Conservation (phyloP, 2,797 vertebrate species). For the Siniperca undulata region DNA sequence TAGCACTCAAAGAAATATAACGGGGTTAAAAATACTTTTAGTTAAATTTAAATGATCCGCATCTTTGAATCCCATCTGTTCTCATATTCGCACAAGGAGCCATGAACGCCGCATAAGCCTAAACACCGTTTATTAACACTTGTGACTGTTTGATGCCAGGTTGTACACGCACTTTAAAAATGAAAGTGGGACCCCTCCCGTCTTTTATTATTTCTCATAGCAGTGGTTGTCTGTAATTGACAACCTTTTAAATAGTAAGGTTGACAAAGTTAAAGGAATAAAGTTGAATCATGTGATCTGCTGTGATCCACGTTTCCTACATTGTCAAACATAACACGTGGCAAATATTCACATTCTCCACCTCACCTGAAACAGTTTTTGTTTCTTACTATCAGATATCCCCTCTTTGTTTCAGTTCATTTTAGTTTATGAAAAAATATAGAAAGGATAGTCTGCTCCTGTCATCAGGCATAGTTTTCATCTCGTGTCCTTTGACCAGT, state of each 20-base stretch:
- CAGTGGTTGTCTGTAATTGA: not conserved
- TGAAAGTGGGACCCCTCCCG: not conserved
- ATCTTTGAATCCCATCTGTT: not conserved
- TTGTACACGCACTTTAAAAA: not conserved
- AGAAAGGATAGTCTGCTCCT: not conserved
- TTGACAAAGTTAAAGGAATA: not conserved
- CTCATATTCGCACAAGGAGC: not conserved
- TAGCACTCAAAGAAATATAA: no score
- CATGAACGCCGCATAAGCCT: constrained; percentile 21
- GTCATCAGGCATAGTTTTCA: not conserved
- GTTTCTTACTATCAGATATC: not conserved
- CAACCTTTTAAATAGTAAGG: not conserved
- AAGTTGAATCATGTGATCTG: not conserved
- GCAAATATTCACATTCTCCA: not conserved
- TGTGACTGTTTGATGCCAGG: not conserved
- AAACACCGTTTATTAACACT: not conserved
- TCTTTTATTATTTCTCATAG: not conserved
- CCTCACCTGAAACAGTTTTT: not conserved
- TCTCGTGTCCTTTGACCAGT: not conserved
- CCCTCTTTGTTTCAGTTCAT: not conserved
- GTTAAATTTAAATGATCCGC: not conserved
- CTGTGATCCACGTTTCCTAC: not conserved
- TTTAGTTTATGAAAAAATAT: not conserved
- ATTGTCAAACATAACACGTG: constrained; percentile 40
- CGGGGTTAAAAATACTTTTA: not conserved